Conservation (phyloP, 2,888 invertebrate species). For the Parnassius mnemosyne region DNA sequence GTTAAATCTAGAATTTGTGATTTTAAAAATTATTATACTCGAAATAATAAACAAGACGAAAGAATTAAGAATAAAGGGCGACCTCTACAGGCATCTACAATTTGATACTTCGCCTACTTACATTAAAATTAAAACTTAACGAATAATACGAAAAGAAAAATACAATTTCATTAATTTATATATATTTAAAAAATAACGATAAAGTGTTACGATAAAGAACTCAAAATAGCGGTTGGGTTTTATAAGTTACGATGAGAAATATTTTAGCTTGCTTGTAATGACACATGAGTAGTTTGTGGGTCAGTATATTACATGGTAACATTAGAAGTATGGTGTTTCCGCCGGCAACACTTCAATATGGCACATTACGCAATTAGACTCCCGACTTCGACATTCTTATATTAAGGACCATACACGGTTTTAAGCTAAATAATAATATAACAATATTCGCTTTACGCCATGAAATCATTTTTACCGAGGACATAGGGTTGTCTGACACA, state of each 20-base stretch:
- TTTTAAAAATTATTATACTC: background rate
- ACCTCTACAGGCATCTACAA: conserved; percentile 39
- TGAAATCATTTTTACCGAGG: conserved; percentile 3
- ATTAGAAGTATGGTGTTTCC: conserved; percentile 70
- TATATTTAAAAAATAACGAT: conserved; percentile 58
- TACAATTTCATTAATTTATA: conserved; percentile 56
- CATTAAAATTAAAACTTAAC: conserved; percentile 65
- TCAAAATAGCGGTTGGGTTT: conserved; percentile 66
- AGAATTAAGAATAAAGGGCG: conserved; percentile 31
- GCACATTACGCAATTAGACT: conserved; percentile 65
- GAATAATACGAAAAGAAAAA: conserved; percentile 49
- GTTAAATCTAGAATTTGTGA: background rate
- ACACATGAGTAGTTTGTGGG: conserved; percentile 37
- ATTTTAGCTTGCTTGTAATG: conserved; percentile 47
- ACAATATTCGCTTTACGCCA: conserved; percentile 5
- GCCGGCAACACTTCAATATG: conserved; percentile 75
- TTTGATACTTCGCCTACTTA: conserved; percentile 66
- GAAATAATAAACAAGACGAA: background rate
- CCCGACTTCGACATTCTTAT: conserved; percentile 63
- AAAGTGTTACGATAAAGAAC: conserved; percentile 64
- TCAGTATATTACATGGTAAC: conserved; percentile 65
- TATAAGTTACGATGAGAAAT: conserved; percentile 62
- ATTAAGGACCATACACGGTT: conserved; percentile 67
- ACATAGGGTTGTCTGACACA: background rate
- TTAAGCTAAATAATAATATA: conserved; percentile 7